Conservation (phyloP, 2,113 vertebrate genomes). For the Pangasianodon hypophthalmus region DNA sequence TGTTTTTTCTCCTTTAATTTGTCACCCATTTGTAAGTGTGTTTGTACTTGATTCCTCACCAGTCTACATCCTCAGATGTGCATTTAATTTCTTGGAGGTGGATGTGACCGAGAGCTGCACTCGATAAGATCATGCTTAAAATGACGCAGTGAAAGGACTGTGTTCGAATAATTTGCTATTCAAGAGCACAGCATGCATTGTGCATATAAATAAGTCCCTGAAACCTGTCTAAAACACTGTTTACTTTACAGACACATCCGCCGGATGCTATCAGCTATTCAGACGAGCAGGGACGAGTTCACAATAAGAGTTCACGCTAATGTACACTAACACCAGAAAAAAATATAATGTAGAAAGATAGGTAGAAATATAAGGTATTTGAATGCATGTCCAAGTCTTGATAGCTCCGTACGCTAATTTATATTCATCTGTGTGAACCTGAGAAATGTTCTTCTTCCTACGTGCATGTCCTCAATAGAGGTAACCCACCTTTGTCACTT, state of each 20-base stretch:
- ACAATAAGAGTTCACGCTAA: neutral
- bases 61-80: neutral
- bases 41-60: neutral
- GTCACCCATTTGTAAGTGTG: neutral
- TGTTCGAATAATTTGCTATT: conserved; percentile 45
- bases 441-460: conserved; percentile 46
- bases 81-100: neutral
- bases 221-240: conserved; percentile 6
- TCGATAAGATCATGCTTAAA: conserved; percentile 12
- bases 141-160: conserved; percentile 36
- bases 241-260: conserved; percentile 6
- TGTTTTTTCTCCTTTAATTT: neutral
- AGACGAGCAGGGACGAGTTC: neutral
- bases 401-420: conserved; percentile 25
- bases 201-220: conserved; percentile 47
- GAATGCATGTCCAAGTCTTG: neutral
- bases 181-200: conserved; percentile 31
- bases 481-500: conserved; percentile 49
- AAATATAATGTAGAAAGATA: neutral
- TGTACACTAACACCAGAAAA: neutral
- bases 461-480: conserved; percentile 43
- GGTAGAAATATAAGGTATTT: neutral
- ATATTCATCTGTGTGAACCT: conserved; percentile 27
- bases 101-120: neutral
- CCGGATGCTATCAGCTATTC: neutral